A percentile compares a stretch with the other conserved stretches of the same genome.
These are phyloP conservation scores for Drosophila bifasciata DNA, from an alignment of 1,140 invertebrate genomes.

Conservation along the genomic window DNA sequence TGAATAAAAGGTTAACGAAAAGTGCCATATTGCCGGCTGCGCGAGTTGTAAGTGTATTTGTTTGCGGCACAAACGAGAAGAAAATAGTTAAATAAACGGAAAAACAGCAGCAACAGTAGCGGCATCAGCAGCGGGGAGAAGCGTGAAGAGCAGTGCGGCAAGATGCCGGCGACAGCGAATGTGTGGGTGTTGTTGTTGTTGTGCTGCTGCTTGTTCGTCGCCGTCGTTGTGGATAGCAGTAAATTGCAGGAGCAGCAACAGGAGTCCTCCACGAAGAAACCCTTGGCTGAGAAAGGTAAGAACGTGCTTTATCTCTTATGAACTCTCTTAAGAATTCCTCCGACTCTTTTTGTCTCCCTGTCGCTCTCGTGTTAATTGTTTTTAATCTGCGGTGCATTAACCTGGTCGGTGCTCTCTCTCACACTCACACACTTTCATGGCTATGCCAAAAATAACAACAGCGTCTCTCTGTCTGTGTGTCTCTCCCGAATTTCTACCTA, in stretches of 20 bases:
- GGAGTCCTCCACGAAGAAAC: constrained; percentile 57
- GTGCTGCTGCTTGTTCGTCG: constrained; percentile 29
- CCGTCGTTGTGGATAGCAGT: constrained; percentile 42
- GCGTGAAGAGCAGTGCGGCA: constrained; percentile 49
- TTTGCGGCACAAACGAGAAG: constrained; percentile 35
- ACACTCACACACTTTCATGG: constrained; percentile 2
- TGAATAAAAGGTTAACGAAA: constrained; percentile 22
- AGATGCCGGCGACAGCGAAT: constrained; percentile 76
- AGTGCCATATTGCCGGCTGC: background rate
- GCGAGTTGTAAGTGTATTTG: constrained; percentile 33
- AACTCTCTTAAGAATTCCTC: constrained; percentile 29
- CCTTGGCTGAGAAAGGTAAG: constrained; percentile 68
- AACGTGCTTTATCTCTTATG: constrained; percentile 40
- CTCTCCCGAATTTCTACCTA: constrained; percentile 1
- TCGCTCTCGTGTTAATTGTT: constrained; percentile 47
- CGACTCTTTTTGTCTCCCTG: constrained; percentile 14
- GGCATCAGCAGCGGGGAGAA: constrained; percentile 24
- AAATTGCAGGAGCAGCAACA: constrained; percentile 63
- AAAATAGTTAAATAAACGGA: constrained; percentile 31
- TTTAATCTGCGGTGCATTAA: constrained; percentile 64
- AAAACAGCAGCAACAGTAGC: constrained; percentile 31
- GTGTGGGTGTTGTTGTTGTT: constrained; percentile 69
- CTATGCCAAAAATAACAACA: constrained; percentile 75
- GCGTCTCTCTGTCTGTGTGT: constrained; percentile 7
- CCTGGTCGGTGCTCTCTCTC: constrained; percentile 25